Base-by-base conservation (phyloP, 2,888 invertebrate species). In the Endotricha flammealis region DNA sequence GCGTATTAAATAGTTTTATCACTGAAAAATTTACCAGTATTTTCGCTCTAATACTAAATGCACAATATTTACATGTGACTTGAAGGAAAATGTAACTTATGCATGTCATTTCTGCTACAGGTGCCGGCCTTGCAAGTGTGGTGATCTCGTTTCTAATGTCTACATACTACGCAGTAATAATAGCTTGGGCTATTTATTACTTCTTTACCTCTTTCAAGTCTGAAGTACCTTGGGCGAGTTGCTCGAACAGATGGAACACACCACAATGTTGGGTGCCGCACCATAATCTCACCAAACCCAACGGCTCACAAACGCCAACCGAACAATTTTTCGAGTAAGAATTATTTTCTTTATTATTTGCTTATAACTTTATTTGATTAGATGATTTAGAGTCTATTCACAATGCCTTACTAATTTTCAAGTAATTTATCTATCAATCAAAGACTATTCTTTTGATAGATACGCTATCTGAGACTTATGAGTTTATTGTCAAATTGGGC, bases 91-190 rank as follows among this genome's bases (percentile, higher is more conserved):
- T n/a, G n/a, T n/a, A n/a, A n/a, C 3, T 20, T 20, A 20, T 20
- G 8, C 16, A 11, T 33, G 14, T 32, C 12, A 43, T 44, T 25
- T 43, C 47, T 46, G 36, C 86, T 85, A n/a, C 82, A 97, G 97
- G 97, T 62, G 95, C 96, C 51, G 98, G 97, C 40, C 88, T 98
- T 55, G 96, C 96, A 42, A 96, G 96, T 72, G 96, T 97, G 47
- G 92, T 97, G 71, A 95, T 97, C 74, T 97, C 97, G 50, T 96
- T 97, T 85, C 87, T 97, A 67, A 94, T 98, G 92, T 95, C 96
- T 52, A 96, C 97, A 34, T 97, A 97, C 80, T 97, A 97, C 80
- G 96, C 96, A 76, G 95, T 97, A 53, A 95, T 98, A 74, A 96
- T 97, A 77, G 95, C 95, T 42, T 97, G 97, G 90, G 93, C 95